Evolutionary conservation across 1,140 invertebrate genomes (phyloP), one percentile per base, ranked within the genome.

Genomic region (Neomicropteryx cornuta): DNA sequence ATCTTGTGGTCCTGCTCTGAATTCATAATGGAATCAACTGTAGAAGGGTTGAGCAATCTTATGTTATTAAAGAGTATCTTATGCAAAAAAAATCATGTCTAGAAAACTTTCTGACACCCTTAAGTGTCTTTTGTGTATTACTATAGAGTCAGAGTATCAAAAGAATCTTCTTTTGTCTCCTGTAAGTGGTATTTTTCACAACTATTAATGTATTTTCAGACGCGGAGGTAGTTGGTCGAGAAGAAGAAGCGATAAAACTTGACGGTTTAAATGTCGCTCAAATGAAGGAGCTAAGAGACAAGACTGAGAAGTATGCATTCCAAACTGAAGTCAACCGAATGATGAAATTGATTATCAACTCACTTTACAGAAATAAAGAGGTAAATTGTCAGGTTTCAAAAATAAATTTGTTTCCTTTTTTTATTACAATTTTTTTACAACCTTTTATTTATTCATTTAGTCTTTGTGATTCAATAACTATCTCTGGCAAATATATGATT

Each of bases 341-440:
- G 92, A 98, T 98, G 95, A 98, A 98, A 68, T 75, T 98, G 14
- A 98, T 98, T 57, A 98, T 98, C 54, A 98, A 98, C 68, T 98
- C 94, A 1, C 70, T 98, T 1, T 98, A 98, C 62, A 79, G 90
- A 46, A 98, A 98, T 62, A 98, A 99, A 67, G 95, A 99, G 71
- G 82, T 83, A 57, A 43, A 44, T 44, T 29, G 36, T 18, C n/a
- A n/a, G 33, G 18, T 39, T 35, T 35, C 6, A 36, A 29, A 5
- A 10, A 11, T 14, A 14, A 6, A 11, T 19, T n/a, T 37, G 11
- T 16, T 38, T 14, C 11, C 20, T 37, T 24, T 41, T 5, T 23
- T 20, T 32, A 18, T 41, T 8, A 30, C 11, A 17, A 8, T 31
- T 32, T 32, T 32, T 14, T 32, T 32, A 32, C 14, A 41, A 8